Conservation (phyloP, 1,140 invertebrate genomes). For the Platorchestia sp. region DNA sequence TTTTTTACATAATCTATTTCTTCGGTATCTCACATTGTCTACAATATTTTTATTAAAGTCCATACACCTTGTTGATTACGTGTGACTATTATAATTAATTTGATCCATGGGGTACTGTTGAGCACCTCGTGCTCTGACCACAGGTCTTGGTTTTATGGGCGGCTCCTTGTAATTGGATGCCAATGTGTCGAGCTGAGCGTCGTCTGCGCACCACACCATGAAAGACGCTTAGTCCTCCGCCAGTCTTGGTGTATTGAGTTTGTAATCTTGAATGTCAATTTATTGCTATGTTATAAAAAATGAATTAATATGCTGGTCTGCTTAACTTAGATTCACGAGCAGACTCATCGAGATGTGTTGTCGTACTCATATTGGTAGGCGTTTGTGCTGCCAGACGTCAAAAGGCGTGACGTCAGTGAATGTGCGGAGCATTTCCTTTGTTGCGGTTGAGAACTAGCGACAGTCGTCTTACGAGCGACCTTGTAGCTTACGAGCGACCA, state of each 20-base stretch:
- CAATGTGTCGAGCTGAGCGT: background rate
- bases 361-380: background rate
- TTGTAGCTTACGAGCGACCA: background rate
- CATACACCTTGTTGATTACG: no score
- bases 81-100: no score
- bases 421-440: constrained; percentile 17
- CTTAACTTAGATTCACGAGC: background rate
- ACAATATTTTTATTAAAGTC: no score
- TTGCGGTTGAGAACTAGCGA: background rate
- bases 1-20: no score
- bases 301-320: background rate
- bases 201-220: background rate
- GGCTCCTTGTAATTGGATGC: background rate
- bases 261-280: background rate
- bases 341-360: constrained; percentile 32
- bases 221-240: background rate
- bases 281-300: background rate
- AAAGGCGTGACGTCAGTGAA: constrained; percentile 59
- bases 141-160: background rate
- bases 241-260: background rate
- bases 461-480: background rate
- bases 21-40: no score
- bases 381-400: constrained; percentile 57
- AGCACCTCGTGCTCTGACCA: background rate
- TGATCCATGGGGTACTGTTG: background rate